Conservation (phyloP, 2,113 vertebrate species). For the Cricetomys ansorgei region DNA sequence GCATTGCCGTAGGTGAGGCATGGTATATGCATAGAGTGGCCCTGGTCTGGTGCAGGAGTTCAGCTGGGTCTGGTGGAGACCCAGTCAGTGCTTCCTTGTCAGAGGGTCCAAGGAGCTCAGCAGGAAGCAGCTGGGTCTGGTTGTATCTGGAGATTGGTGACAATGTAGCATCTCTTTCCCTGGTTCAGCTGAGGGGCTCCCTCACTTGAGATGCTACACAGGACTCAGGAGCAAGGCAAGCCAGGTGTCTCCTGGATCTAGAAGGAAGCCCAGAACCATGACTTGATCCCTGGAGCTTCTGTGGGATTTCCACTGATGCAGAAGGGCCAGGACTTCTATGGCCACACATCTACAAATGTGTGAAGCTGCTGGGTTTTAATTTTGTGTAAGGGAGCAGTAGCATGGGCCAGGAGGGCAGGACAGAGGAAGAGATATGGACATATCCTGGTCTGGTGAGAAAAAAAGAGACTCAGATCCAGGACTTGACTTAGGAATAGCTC, state of each 20-base stretch:
- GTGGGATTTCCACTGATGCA: background rate
- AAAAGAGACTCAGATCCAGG: background rate
- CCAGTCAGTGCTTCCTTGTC: background rate
- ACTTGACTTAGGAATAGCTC: background rate
- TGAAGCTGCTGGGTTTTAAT: background rate
- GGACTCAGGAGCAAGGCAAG: background rate
- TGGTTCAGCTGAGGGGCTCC: too few relatives aligned
- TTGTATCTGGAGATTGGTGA: background rate
- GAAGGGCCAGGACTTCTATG: background rate
- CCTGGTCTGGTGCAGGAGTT: background rate
- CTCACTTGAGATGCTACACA: background rate
- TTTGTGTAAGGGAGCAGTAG: background rate
- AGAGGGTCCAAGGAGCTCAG: background rate
- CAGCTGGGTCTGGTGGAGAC: background rate
- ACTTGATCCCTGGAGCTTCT: background rate
- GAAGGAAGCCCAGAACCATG: background rate
- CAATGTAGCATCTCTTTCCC: background rate
- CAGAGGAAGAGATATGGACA: background rate
- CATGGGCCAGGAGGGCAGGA: too few relatives aligned
- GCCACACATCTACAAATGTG: too few relatives aligned
- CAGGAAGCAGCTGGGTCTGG: background rate
- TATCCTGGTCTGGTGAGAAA: background rate
- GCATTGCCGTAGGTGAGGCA: background rate
- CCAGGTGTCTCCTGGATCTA: background rate
- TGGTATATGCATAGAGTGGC: background rate